phyloP scores from a whole-genome alignment of 2,113 vertebrate genomes.

The Dolichallabes microphthalmus region DNA sequence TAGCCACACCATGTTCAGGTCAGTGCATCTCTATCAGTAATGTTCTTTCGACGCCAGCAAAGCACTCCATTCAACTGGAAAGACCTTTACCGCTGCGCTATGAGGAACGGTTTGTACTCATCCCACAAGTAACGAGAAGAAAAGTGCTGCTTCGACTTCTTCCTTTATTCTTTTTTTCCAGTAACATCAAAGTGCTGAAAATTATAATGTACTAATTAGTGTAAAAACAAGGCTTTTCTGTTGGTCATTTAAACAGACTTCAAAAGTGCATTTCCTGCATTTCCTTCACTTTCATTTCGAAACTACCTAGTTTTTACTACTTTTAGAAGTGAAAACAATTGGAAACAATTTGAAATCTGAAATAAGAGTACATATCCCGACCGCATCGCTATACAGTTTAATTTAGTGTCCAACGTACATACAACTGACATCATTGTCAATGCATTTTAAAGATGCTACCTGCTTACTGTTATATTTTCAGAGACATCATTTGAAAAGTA shows the following conservation, averaged over 20 bases:
- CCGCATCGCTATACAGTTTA: not conserved
- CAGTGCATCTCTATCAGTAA: slow-evolving; percentile 50
- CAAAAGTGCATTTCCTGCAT: not conserved
- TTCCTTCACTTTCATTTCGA: not conserved
- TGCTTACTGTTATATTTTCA: not conserved
- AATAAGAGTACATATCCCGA: not conserved
- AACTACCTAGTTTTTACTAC: too few species aligned
- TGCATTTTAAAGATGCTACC: not conserved
- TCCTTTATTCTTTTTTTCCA: not conserved
- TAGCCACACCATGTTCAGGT: slow-evolving; percentile 60
- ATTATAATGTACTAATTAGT: slow-evolving; percentile 19
- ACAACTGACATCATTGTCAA: not conserved
- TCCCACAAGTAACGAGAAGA: not conserved
- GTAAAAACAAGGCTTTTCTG: not conserved
- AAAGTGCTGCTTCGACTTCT: not conserved
- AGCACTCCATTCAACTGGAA: slow-evolving; percentile 29
- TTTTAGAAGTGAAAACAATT: not conserved
- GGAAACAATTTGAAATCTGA: not conserved
- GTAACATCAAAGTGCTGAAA: not conserved
- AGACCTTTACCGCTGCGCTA: slow-evolving; percentile 25
- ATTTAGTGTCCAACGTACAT: not conserved
- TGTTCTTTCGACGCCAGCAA: slow-evolving; percentile 21
- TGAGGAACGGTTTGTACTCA: not conserved
- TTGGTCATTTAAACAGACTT: not conserved
- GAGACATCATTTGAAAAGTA: not conserved